These are phyloP conservation scores for Hypocryptadius cinnamomeus DNA, from an alignment of 2,113 vertebrate genomes.

Conservation along the genomic window DNA sequence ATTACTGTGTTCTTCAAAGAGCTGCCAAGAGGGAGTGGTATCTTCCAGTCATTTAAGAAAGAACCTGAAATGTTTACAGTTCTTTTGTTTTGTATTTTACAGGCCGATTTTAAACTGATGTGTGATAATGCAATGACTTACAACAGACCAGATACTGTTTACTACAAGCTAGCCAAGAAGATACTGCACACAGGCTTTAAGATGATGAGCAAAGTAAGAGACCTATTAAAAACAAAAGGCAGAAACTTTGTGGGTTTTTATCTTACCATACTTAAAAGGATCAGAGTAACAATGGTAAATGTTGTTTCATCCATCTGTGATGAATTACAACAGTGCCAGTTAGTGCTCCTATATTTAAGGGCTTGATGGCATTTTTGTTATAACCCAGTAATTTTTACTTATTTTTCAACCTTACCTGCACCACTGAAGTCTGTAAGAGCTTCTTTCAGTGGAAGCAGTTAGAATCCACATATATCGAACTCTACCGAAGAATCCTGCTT, in stretches of 20 bases:
- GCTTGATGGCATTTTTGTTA: background rate
- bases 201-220: slow-evolving; percentile 99
- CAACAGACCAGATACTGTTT: slow-evolving; percentile 96
- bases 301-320: background rate
- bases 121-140: slow-evolving; percentile 99
- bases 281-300: background rate
- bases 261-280: background rate
- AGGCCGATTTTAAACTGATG: slow-evolving; percentile 99
- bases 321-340: background rate
- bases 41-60: background rate
- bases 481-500: background rate
- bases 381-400: background rate
- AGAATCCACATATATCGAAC: background rate
- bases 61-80: background rate
- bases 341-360: background rate
- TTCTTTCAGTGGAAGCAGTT: background rate
- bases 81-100: slow-evolving; percentile 23
- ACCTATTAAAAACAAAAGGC: background rate
- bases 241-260: background rate
- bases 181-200: slow-evolving; percentile 97
- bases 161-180: slow-evolving; percentile 98
- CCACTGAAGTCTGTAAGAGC: background rate
- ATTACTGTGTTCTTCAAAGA: background rate
- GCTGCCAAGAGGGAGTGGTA: background rate
- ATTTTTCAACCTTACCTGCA: background rate